phyloP scores from a whole-genome alignment of 2,888 invertebrate genomes.

The Epicampocera succincta region DNA sequence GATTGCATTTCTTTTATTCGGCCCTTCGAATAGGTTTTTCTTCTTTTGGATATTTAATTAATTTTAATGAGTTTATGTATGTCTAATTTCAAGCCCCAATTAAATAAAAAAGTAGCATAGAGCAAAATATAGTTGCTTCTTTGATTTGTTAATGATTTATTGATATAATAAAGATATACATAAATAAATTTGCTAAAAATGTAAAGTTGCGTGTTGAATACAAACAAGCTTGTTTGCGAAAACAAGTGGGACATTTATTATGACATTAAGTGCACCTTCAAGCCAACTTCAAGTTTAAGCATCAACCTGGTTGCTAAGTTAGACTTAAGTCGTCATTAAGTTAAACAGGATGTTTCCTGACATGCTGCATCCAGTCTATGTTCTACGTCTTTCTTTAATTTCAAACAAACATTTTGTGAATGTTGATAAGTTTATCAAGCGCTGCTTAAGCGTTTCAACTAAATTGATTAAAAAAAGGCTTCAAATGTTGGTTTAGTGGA shows the following conservation, averaged over 20 bases:
- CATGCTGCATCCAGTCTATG: conserved; percentile 42
- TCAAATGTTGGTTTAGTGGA: conserved; percentile 30
- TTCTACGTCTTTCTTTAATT: conserved; percentile 14
- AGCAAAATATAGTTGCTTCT: neutral
- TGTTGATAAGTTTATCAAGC: conserved; percentile 63
- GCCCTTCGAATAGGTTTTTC: conserved; percentile 18
- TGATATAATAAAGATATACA: conserved; percentile 21
- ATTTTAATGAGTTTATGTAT: conserved; percentile 64
- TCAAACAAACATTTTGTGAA: conserved; percentile 41
- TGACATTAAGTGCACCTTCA: conserved; percentile 66
- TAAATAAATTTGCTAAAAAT: conserved; percentile 31
- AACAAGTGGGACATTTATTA: conserved; percentile 63
- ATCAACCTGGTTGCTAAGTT: conserved; percentile 26
- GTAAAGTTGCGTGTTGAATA: conserved; percentile 55
- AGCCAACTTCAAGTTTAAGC: conserved; percentile 46
- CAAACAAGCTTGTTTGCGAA: conserved; percentile 1
- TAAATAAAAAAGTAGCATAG: conserved; percentile 8
- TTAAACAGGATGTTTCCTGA: conserved; percentile 59
- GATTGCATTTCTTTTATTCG: conserved; percentile 52
- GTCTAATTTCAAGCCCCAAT: conserved; percentile 50
- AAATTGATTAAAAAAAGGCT: conserved; percentile 65
- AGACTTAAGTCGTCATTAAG: conserved; percentile 33
- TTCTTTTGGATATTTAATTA: conserved; percentile 59
- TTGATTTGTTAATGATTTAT: neutral
- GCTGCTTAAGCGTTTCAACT: conserved; percentile 56